Evolutionary conservation across 2,888 invertebrate species (phyloP).

Genomic region (Timema podura): DNA sequence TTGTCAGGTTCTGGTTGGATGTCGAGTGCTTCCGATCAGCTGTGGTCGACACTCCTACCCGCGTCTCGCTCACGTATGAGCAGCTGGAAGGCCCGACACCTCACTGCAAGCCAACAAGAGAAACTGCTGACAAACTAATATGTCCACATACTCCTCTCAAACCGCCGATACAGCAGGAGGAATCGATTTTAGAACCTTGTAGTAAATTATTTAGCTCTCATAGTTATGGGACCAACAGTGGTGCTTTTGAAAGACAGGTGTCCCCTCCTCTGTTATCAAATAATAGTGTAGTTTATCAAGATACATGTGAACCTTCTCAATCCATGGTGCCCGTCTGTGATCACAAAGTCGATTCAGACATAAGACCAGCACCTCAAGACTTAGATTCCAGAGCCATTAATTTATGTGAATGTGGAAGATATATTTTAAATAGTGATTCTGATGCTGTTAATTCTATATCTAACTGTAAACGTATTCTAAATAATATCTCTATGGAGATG

Average conservation of each 20-base stretch:
- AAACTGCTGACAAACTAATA: too few species aligned
- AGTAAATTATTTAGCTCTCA: too few species aligned
- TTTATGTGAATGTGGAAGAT: too few species aligned
- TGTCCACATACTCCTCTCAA: not conserved
- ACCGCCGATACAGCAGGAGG: not conserved
- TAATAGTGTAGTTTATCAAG: too few species aligned
- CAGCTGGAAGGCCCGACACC: not conserved
- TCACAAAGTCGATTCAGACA: not conserved
- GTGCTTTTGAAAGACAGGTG: too few species aligned
- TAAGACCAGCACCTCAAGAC: not conserved
- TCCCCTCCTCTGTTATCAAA: too few species aligned
- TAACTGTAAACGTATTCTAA: not conserved
- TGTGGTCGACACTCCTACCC: conserved; percentile 41
- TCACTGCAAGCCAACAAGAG: too few species aligned
- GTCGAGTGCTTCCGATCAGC: conserved; percentile 30
- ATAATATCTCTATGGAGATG: not conserved
- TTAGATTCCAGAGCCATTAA: too few species aligned
- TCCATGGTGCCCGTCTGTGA: not conserved
- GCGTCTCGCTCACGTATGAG: not conserved
- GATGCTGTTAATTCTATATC: not conserved
- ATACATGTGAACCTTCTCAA: too few species aligned
- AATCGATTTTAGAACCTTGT: not conserved
- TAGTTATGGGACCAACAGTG: too few species aligned
- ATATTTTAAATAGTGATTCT: not conserved
- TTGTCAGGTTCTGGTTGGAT: conserved; percentile 67